These are phyloP conservation scores for Parasteatoda lunata DNA, from an alignment of 2,888 invertebrate species.

Conservation along the genomic window DNA sequence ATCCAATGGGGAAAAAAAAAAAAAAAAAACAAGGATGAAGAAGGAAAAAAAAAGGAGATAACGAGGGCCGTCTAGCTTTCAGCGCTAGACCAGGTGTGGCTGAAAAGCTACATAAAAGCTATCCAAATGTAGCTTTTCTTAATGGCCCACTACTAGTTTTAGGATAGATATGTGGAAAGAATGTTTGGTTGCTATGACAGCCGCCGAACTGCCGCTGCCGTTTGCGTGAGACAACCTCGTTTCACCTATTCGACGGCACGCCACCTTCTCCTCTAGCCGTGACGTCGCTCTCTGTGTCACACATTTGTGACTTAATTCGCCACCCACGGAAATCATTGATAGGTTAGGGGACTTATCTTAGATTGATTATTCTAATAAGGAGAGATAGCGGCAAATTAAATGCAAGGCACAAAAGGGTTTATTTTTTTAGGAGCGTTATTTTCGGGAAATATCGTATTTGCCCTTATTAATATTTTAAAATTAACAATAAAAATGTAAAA, in stretches of 20 bases:
- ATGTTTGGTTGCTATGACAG: slow-evolving; percentile 50
- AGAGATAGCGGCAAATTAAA: not conserved
- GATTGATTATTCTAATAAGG: not conserved
- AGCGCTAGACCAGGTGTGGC: slow-evolving; percentile 42
- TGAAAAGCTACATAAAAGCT: slow-evolving; percentile 53
- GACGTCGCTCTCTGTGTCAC: slow-evolving; percentile 23
- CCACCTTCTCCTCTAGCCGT: slow-evolving; percentile 17
- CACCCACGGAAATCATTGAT: not conserved
- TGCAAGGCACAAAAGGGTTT: too few relatives aligned
- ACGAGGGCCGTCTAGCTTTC: slow-evolving; percentile 46
- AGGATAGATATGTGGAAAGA: slow-evolving; percentile 12
- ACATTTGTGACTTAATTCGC: slow-evolving; percentile 7
- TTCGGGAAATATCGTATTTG: too few relatives aligned
- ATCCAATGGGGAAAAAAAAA: not conserved
- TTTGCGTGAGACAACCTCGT: slow-evolving; percentile 36
- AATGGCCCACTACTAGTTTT: slow-evolving; percentile 22
- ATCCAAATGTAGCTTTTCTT: slow-evolving; percentile 51
- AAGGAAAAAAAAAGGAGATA: slow-evolving; percentile 16
- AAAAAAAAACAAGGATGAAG: not conserved
- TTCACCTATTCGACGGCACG: slow-evolving; percentile 39
- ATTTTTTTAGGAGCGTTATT: too few relatives aligned
- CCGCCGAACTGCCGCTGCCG: slow-evolving; percentile 33
- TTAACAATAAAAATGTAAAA: too few relatives aligned
- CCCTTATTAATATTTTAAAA: too few relatives aligned
- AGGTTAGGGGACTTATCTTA: not conserved